These are phyloP conservation scores for Micoletzkya japonica DNA, from an alignment of 2,888 invertebrate genomes.

Conservation along the genomic window DNA sequence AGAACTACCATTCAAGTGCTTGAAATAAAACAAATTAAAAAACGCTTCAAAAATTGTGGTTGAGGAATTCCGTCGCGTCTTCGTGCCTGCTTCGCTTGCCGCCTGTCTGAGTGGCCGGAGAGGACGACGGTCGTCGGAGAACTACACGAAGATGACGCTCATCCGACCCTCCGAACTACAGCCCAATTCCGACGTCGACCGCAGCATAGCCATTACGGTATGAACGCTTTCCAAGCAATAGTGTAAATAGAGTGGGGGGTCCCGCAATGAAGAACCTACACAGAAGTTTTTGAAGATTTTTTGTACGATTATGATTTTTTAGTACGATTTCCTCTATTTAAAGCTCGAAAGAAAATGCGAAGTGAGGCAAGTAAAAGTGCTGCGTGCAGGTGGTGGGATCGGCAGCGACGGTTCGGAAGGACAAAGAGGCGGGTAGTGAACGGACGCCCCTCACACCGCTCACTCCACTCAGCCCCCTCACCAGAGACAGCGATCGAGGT, in stretches of 20 bases:
- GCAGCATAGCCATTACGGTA: constrained; percentile 27
- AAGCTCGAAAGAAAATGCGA: too few species aligned
- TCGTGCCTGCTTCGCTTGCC: constrained; percentile 43
- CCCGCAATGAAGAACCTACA: not conserved
- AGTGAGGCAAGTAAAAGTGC: too few species aligned
- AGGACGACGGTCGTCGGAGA: constrained; percentile 44
- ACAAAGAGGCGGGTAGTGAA: constrained; percentile 2
- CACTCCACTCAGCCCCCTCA: constrained; percentile 6
- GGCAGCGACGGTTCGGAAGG: constrained; percentile 16
- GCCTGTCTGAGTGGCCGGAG: constrained; percentile 4
- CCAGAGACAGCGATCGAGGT: not conserved
- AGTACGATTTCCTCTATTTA: too few species aligned
- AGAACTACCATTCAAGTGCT: too few species aligned
- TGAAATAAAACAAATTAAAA: too few species aligned
- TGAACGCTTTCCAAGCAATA: too few species aligned
- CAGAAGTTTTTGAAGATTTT: not conserved
- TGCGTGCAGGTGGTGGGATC: constrained; percentile 14
- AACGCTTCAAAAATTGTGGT: constrained; percentile 16
- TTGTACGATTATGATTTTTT: too few species aligned
- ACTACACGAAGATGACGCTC: constrained; percentile 40
- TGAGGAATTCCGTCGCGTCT: constrained; percentile 62
- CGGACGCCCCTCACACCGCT: constrained; percentile 14
- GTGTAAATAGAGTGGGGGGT: too few species aligned
- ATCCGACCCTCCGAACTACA: constrained; percentile 16
- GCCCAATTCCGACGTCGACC: not conserved